These are phyloP conservation scores for Eulithis prunata DNA, from an alignment of 2,888 invertebrate species.

Conservation along the genomic window DNA sequence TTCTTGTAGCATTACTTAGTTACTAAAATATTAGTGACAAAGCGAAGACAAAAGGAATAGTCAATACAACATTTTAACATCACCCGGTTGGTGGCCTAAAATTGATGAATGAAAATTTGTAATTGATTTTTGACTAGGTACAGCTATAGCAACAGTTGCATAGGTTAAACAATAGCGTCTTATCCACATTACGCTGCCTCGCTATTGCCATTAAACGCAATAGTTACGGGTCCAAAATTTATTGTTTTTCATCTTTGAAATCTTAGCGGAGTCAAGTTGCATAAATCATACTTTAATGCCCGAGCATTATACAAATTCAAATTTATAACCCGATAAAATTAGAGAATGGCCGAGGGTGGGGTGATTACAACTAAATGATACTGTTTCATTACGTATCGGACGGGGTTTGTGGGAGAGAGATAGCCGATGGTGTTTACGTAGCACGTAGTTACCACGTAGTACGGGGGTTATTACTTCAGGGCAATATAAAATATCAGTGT, in stretches of 20 bases:
- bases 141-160: no score
- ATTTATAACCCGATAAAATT: slow-evolving; percentile 86
- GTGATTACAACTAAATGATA: slow-evolving; percentile 69
- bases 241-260: slow-evolving; percentile 85
- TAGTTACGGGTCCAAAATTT: slow-evolving; percentile 82
- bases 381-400: slow-evolving; percentile 62
- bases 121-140: no score
- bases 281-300: slow-evolving; percentile 84
- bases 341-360: slow-evolving; percentile 70
- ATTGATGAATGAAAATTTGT: no score
- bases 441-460: no score
- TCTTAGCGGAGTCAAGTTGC: slow-evolving; percentile 83
- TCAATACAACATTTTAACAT: no score
- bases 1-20: no score
- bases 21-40: no score
- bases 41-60: no score
- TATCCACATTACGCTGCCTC: slow-evolving; percentile 54
- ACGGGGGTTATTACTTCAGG: no score
- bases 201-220: slow-evolving; percentile 74
- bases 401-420: slow-evolving; percentile 21
- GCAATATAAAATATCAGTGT: no score
- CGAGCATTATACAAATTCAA: slow-evolving; percentile 84
- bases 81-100: no score
- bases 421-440: neutral
- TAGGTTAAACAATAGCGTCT: no score